phyloP scores from a whole-genome alignment of 2,797 vertebrate genomes.

The Threskiornis aethiopicus region DNA sequence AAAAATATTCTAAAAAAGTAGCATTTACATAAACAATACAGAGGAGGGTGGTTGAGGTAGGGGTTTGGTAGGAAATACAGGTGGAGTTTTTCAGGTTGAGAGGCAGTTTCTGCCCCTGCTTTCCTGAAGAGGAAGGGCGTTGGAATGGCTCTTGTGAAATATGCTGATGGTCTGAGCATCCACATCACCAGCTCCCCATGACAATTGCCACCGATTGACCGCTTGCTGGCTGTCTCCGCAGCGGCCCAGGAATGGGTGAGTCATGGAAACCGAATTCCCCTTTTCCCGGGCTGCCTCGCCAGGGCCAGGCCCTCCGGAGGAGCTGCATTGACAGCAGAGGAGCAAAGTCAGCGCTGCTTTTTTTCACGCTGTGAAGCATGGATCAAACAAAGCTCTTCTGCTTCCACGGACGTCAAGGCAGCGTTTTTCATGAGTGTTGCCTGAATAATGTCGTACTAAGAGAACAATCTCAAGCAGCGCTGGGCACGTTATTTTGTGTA shows the following conservation, averaged over 20 bases:
- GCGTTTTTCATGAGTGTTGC: background rate
- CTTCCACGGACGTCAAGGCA: background rate
- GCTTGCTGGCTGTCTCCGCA: background rate
- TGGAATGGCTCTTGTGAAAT: slow-evolving; percentile 23
- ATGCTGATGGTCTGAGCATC: slow-evolving; percentile 35
- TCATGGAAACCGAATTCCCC: slow-evolving; percentile 17
- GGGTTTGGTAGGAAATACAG: background rate
- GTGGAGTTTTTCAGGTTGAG: background rate
- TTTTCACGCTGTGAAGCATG: background rate
- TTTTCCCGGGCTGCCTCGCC: background rate
- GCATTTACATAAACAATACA: background rate
- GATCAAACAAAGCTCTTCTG: background rate
- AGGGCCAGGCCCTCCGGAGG: background rate
- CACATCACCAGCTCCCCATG: background rate
- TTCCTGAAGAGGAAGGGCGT: background rate
- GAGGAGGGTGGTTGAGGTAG: background rate
- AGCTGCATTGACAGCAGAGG: background rate
- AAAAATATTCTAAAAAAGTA: background rate
- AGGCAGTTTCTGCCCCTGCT: background rate
- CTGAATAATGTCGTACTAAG: background rate
- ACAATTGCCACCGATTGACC: slow-evolving; percentile 42
- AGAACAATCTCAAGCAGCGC: background rate
- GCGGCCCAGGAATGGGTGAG: slow-evolving; percentile 16
- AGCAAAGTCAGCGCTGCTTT: background rate
- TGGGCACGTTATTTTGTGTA: background rate